phyloP scores from a whole-genome alignment of 2,888 invertebrate species.

The Spicauda simplicius region DNA sequence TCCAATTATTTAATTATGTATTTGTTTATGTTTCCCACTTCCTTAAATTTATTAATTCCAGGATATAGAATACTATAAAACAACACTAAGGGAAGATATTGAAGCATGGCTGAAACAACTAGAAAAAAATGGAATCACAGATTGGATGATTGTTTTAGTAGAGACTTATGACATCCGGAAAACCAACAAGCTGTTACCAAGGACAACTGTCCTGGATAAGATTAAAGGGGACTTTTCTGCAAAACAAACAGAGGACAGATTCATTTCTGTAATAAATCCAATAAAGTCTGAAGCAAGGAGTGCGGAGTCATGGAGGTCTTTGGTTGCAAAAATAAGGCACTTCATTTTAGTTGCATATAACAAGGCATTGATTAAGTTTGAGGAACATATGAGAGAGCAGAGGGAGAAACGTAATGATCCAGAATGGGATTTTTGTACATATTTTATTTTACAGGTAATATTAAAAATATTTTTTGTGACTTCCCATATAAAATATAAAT shows the following conservation, averaged over 20 bases:
- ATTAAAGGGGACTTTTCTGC: constrained; percentile 96
- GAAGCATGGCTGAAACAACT: constrained; percentile 94
- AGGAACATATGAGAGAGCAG: constrained; percentile 95
- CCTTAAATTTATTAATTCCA: constrained; percentile 61
- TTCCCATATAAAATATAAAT: too few species aligned
- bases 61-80: constrained; percentile 97
- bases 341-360: constrained; percentile 94
- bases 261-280: constrained; percentile 96
- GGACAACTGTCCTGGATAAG: constrained; percentile 97
- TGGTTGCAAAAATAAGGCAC: constrained; percentile 92
- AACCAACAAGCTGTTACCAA: constrained; percentile 94
- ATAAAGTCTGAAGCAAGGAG: constrained; percentile 94
- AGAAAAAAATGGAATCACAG: constrained; percentile 89
- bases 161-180: constrained; percentile 96
- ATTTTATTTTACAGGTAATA: constrained; percentile 94
- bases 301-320: constrained; percentile 95
- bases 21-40: too few species aligned
- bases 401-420: constrained; percentile 95
- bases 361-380: constrained; percentile 92
- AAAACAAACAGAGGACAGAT: constrained; percentile 92
- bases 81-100: constrained; percentile 94
- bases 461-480: too few species aligned
- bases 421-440: constrained; percentile 97
- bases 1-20: too few species aligned
- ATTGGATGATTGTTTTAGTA: constrained; percentile 97